A percentile compares a stretch with the other conserved stretches of the same genome.
phyloP scores from a whole-genome alignment of 2,797 vertebrate genomes.

The Liparis tanakae region DNA sequence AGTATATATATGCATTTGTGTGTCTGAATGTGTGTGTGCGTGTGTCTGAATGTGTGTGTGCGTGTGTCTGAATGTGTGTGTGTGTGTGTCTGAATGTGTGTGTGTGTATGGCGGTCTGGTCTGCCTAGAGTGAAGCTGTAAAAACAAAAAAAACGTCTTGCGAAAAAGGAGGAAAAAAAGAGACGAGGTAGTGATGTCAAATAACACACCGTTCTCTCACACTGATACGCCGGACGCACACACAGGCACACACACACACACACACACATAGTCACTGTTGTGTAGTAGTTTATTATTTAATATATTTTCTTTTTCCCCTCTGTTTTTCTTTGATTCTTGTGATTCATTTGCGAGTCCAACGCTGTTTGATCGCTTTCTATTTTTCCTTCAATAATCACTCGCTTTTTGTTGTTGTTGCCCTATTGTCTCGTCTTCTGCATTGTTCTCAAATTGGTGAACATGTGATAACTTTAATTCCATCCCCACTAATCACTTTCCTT shows the following conservation, averaged over 20 bases:
- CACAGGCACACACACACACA: not conserved
- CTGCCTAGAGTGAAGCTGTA: constrained; percentile 73
- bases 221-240: not conserved
- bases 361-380: constrained; percentile 27
- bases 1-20: too few relatives aligned
- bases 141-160: constrained; percentile 72
- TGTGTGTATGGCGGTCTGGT: constrained; percentile 58
- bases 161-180: constrained; percentile 43
- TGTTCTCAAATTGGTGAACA: constrained; percentile 50
- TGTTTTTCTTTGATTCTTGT: not conserved
- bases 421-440: constrained; percentile 10
- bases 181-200: constrained; percentile 57
- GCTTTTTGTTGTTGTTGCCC: constrained; percentile 7
- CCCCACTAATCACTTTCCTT: constrained; percentile 55
- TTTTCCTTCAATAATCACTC: constrained; percentile 32
- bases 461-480: constrained; percentile 44
- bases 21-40: constrained; percentile 58
- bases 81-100: constrained; percentile 52
- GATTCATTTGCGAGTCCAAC: constrained; percentile 14
- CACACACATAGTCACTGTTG: not conserved
- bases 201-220: constrained; percentile 15
- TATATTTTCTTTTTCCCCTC: constrained; percentile 1
- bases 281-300: not conserved
- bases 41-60: constrained; percentile 4
- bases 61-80: constrained; percentile 32